Percentiles rank a stretch among this genome's conserved stretches.
Evolutionary conservation across 23 tunicate species (phyloP).

Genomic region (Botrylloides violaceus): DNA sequence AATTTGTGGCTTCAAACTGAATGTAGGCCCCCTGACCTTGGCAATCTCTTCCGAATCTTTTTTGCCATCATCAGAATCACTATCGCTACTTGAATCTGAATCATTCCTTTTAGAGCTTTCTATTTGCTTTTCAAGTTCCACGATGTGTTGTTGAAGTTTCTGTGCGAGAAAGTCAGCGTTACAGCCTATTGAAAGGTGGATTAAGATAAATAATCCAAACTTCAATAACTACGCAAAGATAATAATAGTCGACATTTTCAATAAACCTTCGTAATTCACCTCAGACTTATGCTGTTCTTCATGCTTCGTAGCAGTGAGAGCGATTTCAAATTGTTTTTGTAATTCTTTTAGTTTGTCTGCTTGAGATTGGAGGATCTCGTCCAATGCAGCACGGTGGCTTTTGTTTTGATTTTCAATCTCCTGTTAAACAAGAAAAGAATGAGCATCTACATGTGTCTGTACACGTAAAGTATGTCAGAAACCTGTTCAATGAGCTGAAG

Average conservation of each 20-base stretch:
- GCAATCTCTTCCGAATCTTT: no score
- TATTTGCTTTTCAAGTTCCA: neutral
- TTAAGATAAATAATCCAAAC: no score
- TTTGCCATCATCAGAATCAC: neutral
- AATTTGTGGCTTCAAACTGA: neutral
- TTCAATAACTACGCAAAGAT: no score
- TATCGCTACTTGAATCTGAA: neutral
- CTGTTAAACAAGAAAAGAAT: conserved; percentile 8
- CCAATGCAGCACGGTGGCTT: conserved; percentile 37
- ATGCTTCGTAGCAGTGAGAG: conserved; percentile 37
- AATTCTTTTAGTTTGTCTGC: conserved; percentile 31
- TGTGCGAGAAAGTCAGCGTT: no score
- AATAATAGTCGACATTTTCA: no score
- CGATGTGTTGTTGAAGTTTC: neutral
- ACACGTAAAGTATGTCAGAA: no score
- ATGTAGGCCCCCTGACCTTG: no score
- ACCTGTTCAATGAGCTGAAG: conserved; percentile 75
- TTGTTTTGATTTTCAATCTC: conserved; percentile 51
- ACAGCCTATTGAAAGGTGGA: no score
- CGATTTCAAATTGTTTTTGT: conserved; percentile 60
- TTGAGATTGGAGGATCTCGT: conserved; percentile 44
- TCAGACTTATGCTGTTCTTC: conserved; percentile 24
- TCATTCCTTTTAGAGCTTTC: neutral
- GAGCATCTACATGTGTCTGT: no score
- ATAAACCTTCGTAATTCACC: no score